These are phyloP conservation scores for Drosophila nigromelanica DNA, from an alignment of 1,140 invertebrate genomes.

Conservation along the genomic window DNA sequence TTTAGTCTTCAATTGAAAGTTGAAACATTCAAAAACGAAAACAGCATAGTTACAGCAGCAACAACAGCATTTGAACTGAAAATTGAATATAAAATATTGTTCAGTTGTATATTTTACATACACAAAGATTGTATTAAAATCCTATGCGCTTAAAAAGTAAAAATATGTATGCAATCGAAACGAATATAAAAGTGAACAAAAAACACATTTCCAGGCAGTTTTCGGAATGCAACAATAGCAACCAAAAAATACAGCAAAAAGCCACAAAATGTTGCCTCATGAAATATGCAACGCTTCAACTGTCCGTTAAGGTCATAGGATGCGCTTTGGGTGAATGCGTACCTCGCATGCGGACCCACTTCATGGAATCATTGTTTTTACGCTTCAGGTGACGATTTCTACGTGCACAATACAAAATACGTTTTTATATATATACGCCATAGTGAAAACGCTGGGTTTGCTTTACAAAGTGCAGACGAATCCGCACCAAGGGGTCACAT, in stretches of 20 bases:
- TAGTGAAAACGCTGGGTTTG: constrained; percentile 34
- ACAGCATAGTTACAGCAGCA: not conserved
- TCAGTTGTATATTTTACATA: constrained; percentile 17
- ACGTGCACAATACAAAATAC: constrained; percentile 46
- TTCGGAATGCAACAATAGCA: constrained; percentile 8
- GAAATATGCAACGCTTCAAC: constrained; percentile 44
- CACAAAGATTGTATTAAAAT: constrained; percentile 12
- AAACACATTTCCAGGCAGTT: not conserved
- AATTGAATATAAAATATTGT: constrained; percentile 46
- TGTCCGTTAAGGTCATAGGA: constrained; percentile 32
- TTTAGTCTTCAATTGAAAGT: not conserved
- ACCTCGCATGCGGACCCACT: constrained; percentile 2
- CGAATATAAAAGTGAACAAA: constrained; percentile 28
- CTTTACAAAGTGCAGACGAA: constrained; percentile 21
- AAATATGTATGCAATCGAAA: constrained; percentile 9
- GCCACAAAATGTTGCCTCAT: constrained; percentile 32
- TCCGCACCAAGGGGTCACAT: not conserved
- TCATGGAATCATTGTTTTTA: constrained; percentile 7
- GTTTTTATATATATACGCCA: constrained; percentile 32
- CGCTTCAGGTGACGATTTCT: constrained; percentile 43
- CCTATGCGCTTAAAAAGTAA: constrained; percentile 23
- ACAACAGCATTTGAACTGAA: constrained; percentile 17
- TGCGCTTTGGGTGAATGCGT: constrained; percentile 3
- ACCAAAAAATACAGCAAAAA: not conserved
- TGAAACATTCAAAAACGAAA: not conserved